A percentile compares a stretch with the other conserved stretches of the same genome.
phyloP scores from a whole-genome alignment of 1,140 invertebrate genomes.

The Lordiphosa mommai region DNA sequence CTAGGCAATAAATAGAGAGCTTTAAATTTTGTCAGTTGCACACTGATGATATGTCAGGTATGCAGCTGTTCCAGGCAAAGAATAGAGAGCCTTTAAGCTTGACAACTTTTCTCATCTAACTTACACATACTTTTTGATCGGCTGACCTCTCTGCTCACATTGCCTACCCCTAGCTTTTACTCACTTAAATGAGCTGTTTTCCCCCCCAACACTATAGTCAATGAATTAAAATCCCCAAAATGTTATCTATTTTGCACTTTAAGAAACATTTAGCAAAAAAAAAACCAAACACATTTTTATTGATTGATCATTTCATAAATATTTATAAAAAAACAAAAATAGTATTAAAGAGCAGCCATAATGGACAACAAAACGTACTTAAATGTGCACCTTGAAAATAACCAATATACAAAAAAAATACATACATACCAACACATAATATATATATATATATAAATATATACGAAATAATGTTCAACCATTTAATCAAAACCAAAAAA shows the following conservation, averaged over 20 bases:
- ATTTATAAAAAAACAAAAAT: slow-evolving; percentile 2
- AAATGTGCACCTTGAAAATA: slow-evolving; percentile 44
- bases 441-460: slow-evolving; percentile 26
- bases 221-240: background rate
- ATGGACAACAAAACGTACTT: slow-evolving; percentile 12
- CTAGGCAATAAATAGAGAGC: no score
- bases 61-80: no score
- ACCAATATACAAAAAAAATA: slow-evolving; percentile 54
- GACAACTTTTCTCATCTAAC: no score
- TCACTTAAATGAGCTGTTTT: no score
- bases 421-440: slow-evolving; percentile 37
- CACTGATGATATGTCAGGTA: no score
- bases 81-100: no score
- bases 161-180: no score
- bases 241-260: slow-evolving; percentile 28
- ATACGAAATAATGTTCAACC: slow-evolving; percentile 49
- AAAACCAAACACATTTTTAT: slow-evolving; percentile 3
- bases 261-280: slow-evolving; percentile 8
- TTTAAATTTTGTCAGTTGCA: no score
- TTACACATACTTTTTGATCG: no score
- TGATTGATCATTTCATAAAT: slow-evolving; percentile 8
- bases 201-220: background rate
- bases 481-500: slow-evolving; percentile 72
- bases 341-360: background rate
- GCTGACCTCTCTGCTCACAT: no score